These are phyloP conservation scores for Festucalex cinctus DNA, from an alignment of 2,113 vertebrate genomes.

Conservation along the genomic window DNA sequence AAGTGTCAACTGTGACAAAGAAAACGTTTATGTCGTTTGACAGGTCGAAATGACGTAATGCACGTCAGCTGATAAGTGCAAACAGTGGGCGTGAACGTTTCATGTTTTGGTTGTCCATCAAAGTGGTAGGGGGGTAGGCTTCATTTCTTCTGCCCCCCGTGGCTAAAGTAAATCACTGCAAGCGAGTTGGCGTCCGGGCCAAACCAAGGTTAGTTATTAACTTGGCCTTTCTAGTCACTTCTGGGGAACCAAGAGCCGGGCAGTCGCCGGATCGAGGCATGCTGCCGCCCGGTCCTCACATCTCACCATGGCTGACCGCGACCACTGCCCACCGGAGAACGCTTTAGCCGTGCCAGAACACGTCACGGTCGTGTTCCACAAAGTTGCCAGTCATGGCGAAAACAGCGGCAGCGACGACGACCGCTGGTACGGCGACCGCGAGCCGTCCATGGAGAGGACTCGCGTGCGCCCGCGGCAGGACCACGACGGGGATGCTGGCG, in stretches of 20 bases:
- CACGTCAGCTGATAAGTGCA: not conserved
- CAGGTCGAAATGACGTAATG: not conserved
- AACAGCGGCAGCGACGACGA: not conserved
- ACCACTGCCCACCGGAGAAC: constrained; percentile 32
- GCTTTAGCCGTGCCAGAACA: constrained; percentile 48
- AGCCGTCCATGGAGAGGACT: constrained; percentile 35
- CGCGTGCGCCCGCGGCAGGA: constrained; percentile 15
- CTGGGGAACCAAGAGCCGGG: constrained; percentile 30
- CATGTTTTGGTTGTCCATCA: constrained; percentile 45
- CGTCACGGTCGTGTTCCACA: constrained; percentile 51
- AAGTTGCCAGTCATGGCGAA: constrained; percentile 48
- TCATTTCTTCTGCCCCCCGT: constrained; percentile 54
- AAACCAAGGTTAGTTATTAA: constrained; percentile 69
- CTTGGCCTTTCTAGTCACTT: constrained; percentile 39
- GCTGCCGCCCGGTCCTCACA: constrained; percentile 57
- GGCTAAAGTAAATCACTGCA: constrained; percentile 44
- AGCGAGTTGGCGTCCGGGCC: constrained; percentile 4
- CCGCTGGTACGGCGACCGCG: constrained; percentile 13
- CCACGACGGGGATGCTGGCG: not conserved
- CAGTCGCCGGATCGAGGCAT: constrained; percentile 54
- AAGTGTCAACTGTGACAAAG: not conserved
- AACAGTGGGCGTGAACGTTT: constrained; percentile 32
- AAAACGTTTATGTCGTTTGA: not conserved
- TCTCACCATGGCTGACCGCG: constrained; percentile 63
- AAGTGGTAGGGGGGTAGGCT: not conserved